Percentiles rank a stretch among this genome's conserved stretches.
These are phyloP conservation scores for Notothenia coriiceps DNA, from an alignment of 2,113 vertebrate species.

Conservation along the genomic window DNA sequence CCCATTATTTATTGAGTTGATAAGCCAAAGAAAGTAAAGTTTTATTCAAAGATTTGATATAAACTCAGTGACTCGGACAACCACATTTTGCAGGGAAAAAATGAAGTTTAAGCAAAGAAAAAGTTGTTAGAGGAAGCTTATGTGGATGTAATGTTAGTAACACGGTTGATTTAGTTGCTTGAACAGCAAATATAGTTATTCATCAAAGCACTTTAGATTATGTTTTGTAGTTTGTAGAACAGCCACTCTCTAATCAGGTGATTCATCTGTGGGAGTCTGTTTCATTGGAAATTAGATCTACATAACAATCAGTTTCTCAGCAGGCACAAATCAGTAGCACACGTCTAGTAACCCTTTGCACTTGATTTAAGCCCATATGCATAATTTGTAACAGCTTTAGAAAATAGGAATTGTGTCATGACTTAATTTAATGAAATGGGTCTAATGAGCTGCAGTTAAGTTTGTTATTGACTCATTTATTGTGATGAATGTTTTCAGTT, in stretches of 20 bases:
- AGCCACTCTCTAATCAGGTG: constrained; percentile 53
- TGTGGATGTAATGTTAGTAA: constrained; percentile 17
- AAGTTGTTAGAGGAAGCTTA: constrained; percentile 8
- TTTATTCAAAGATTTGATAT: too few relatives aligned
- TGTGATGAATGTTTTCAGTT: neutral
- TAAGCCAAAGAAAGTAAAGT: neutral
- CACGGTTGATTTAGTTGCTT: constrained; percentile 23
- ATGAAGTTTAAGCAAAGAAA: too few relatives aligned
- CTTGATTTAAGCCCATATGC: neutral
- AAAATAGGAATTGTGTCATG: neutral
- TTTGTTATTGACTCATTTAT: neutral
- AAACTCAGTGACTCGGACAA: neutral
- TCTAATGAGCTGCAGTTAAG: neutral
- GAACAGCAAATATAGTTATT: constrained; percentile 28
- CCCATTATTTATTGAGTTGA: constrained; percentile 38
- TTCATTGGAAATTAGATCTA: constrained; percentile 38
- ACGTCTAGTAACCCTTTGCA: neutral
- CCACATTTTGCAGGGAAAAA: neutral
- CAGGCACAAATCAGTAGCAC: constrained; percentile 5
- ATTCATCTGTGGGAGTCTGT: constrained; percentile 54
- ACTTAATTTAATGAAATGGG: neutral
- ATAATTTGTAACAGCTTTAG: neutral
- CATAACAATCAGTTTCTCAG: constrained; percentile 38
- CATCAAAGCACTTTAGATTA: constrained; percentile 36
- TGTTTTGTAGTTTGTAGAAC: constrained; percentile 47